Percentiles rank a stretch among this genome's conserved stretches.
Conservation (phyloP, 2,888 invertebrate species). For the Rhingia rostrata region DNA sequence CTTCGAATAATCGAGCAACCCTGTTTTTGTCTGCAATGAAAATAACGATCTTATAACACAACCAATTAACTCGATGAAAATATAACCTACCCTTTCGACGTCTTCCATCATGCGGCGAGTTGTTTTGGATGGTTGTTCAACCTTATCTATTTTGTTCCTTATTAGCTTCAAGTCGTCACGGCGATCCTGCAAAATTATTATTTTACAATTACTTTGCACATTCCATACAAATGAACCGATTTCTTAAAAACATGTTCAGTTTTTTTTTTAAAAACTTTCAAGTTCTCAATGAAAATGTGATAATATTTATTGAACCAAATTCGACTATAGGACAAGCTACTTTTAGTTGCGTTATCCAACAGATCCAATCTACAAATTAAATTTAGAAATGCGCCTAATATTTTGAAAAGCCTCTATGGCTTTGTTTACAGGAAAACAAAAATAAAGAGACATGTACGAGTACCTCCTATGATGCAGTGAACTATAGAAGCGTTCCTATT, state of each 20-base stretch:
- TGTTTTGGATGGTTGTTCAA: constrained; percentile 80
- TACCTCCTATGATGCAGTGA: constrained; percentile 20
- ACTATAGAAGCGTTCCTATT: constrained; percentile 37
- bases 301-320: neutral
- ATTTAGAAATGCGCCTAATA: constrained; percentile 10
- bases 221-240: neutral
- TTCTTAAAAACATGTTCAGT: neutral
- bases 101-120: constrained; percentile 81
- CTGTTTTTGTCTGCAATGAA: constrained; percentile 80
- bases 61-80: constrained; percentile 4
- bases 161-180: constrained; percentile 82
- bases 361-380: constrained; percentile 9
- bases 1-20: constrained; percentile 81
- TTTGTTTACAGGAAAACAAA: constrained; percentile 44
- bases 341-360: constrained; percentile 3
- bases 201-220: neutral
- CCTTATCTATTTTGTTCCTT: constrained; percentile 81
- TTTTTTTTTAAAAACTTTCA: neutral
- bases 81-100: constrained; percentile 79
- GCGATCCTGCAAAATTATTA: constrained; percentile 78
- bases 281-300: neutral
- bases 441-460: constrained; percentile 15
- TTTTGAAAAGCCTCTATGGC: constrained; percentile 20
- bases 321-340: neutral
- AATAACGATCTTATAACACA: constrained; percentile 21